phyloP scores from a whole-genome alignment of 2,888 invertebrate genomes.

The Drosophila pseudotalamancana region DNA sequence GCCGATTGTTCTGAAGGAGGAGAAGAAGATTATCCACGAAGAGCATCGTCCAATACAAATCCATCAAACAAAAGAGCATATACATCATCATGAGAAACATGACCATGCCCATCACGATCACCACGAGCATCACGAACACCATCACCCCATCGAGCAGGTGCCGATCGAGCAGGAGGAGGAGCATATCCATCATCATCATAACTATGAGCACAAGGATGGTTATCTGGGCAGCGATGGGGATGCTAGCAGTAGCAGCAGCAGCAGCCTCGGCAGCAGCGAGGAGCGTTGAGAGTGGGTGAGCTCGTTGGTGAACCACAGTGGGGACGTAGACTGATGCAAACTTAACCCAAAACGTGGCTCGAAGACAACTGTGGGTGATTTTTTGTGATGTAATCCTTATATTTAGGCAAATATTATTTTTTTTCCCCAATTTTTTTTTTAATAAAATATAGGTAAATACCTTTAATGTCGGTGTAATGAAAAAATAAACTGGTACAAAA shows the following conservation, averaged over 20 bases:
- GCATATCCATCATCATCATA: slow-evolving; percentile 75
- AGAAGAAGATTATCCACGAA: slow-evolving; percentile 83
- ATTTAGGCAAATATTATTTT: slow-evolving; percentile 11
- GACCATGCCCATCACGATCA: slow-evolving; percentile 67
- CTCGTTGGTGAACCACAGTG: slow-evolving; percentile 12
- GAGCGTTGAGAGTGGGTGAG: slow-evolving; percentile 52
- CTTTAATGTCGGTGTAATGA: slow-evolving; percentile 23
- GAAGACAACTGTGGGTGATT: slow-evolving; percentile 28
- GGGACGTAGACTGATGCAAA: slow-evolving; percentile 55
- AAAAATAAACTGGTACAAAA: slow-evolving; percentile 26
- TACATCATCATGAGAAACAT: slow-evolving; percentile 81
- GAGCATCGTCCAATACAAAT: slow-evolving; percentile 82
- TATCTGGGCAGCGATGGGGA: slow-evolving; percentile 35
- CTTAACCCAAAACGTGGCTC: slow-evolving; percentile 12
- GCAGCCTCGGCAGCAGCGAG: neutral
- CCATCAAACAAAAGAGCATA: slow-evolving; percentile 81
- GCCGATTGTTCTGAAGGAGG: slow-evolving; percentile 84
- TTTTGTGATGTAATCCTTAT: slow-evolving; percentile 61
- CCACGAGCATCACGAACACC: slow-evolving; percentile 66
- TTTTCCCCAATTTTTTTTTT: slow-evolving; percentile 34
- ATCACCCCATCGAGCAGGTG: slow-evolving; percentile 54
- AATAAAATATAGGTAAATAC: slow-evolving; percentile 6
- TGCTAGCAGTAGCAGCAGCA: slow-evolving; percentile 27
- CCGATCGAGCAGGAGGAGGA: slow-evolving; percentile 65
- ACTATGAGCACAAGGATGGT: slow-evolving; percentile 74